Evolutionary conservation across 2,113 vertebrate genomes (phyloP).

Genomic region (Turdus rufiventris): DNA sequence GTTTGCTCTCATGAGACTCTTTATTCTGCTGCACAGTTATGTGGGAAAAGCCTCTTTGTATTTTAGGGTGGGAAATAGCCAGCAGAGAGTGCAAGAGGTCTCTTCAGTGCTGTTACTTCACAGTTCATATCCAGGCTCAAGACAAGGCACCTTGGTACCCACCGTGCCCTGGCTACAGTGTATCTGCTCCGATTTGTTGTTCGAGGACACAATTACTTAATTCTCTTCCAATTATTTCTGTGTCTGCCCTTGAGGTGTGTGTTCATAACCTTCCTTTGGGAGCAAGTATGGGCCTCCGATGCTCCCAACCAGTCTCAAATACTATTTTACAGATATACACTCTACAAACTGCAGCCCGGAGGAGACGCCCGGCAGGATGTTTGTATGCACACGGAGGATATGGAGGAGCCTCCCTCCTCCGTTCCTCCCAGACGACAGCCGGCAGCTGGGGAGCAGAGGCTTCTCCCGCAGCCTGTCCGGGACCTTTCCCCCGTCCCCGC

Average conservation of each 20-base stretch:
- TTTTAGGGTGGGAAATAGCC: neutral
- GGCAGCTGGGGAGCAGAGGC: neutral
- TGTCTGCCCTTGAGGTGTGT: neutral
- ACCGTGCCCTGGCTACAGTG: neutral
- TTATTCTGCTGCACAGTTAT: neutral
- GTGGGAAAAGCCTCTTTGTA: neutral
- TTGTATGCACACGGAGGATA: rapidly evolving
- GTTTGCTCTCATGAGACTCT: neutral
- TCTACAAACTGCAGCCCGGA: neutral
- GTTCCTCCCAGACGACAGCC: neutral
- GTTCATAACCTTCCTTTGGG: neutral
- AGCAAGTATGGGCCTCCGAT: neutral
- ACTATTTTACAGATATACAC: rapidly evolving
- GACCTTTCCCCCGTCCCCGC: neutral
- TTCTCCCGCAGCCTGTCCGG: neutral
- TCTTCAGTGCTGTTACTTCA: neutral
- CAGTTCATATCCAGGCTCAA: neutral
- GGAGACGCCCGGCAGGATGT: neutral
- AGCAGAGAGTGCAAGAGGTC: constrained; percentile 23
- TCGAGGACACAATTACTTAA: neutral
- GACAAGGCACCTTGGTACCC: neutral
- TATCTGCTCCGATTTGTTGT: neutral
- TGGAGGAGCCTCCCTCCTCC: neutral
- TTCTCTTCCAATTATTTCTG: neutral
- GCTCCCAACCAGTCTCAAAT: neutral